Conservation (phyloP, 2,113 vertebrate species). For the Origma solitaria region DNA sequence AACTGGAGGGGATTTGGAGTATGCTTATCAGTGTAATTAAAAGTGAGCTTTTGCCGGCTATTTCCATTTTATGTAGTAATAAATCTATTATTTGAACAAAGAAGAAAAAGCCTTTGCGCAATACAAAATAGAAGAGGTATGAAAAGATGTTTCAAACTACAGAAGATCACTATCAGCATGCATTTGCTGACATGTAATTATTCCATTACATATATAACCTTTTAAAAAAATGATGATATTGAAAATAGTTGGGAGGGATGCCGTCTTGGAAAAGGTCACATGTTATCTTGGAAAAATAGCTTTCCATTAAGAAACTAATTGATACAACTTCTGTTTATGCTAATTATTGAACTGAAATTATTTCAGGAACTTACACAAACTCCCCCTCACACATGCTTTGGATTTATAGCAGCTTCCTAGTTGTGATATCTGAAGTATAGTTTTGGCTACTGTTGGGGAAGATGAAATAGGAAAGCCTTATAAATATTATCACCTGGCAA, state of each 20-base stretch:
- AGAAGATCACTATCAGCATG: background rate
- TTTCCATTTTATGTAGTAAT: constrained; percentile 40
- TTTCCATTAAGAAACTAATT: constrained; percentile 15
- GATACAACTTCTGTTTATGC: background rate
- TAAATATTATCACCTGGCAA: no score
- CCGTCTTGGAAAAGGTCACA: background rate
- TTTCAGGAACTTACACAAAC: constrained; percentile 27
- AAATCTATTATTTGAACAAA: constrained; percentile 33
- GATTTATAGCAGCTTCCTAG: background rate
- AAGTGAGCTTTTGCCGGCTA: constrained; percentile 25
- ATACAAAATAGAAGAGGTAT: background rate
- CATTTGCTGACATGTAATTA: background rate
- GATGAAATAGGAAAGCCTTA: no score
- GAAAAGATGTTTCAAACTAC: background rate
- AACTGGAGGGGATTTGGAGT: constrained; percentile 10
- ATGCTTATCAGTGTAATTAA: constrained; percentile 45
- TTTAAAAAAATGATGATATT: background rate
- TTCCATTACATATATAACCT: background rate
- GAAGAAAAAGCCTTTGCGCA: background rate
- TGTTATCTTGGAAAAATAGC: background rate
- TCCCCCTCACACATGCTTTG: constrained; percentile 38
- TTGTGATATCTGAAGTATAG: background rate
- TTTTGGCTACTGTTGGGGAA: constrained; percentile 7
- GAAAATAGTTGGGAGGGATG: background rate
- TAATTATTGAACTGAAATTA: background rate